Conservation (phyloP, 2,888 invertebrate genomes). For the Thecocarcelia acutangulata region DNA sequence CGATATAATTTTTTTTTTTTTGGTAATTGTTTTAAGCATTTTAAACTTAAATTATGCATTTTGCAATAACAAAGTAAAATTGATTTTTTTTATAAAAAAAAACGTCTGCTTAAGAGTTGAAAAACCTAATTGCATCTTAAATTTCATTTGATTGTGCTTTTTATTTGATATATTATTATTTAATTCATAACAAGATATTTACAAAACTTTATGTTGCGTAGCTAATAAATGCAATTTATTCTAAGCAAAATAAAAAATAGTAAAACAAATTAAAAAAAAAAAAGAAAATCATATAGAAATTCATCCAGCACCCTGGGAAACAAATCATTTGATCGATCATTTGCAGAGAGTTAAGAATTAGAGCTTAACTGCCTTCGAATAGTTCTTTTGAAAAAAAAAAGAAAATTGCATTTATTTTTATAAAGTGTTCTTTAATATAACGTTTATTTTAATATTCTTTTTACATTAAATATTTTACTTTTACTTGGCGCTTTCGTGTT, state of each 20-base stretch:
- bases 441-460: neutral
- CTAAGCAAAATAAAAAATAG: neutral
- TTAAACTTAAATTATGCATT: no score
- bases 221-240: conserved; percentile 41
- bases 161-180: conserved; percentile 40
- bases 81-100: neutral
- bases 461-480: no score
- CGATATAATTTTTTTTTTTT: no score
- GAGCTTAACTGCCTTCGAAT: neutral
- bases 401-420: neutral
- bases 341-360: neutral
- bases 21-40: no score
- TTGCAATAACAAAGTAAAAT: neutral
- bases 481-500: no score
- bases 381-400: neutral
- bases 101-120: conserved; percentile 29
- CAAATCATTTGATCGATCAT: neutral
- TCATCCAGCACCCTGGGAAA: no score
- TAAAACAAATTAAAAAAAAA: neutral
- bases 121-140: conserved; percentile 38
- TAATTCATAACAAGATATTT: neutral
- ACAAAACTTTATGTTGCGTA: conserved; percentile 48
- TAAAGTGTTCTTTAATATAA: neutral
- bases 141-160: conserved; percentile 27
- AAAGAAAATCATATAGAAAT: no score